Evolutionary conservation across 2,888 invertebrate genomes (phyloP), one percentile per base, ranked within the genome.

Genomic region (Caenorhabditis becei): DNA sequence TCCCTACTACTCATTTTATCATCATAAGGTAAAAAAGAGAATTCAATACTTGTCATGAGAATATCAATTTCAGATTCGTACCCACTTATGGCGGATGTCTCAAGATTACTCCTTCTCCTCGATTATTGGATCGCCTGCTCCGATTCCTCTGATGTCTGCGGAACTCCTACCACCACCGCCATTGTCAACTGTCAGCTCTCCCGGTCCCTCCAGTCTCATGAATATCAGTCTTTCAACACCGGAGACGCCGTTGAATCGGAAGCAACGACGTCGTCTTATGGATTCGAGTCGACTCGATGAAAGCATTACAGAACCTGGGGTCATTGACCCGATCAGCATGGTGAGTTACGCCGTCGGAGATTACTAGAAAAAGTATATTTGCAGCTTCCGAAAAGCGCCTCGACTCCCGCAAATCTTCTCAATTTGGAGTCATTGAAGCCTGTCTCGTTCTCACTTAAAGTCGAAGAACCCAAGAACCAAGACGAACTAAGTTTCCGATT

Each of bases 1-100:
- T 66, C 82, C 80, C 3, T 79, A 81, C 59, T 82, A 75, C 59
- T 85, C 85, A 3, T 85, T 82, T 75, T 85, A 85, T 69, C 83
- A 83, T 59, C 83, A 85, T 28, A 80, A 72, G 44, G 83, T 80
- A 5, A n/a, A n/a, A n/a, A n/a, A n/a, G n/a, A n/a, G n/a, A n/a
- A n/a, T n/a, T n/a, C n/a, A n/a, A n/a, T n/a, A n/a, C n/a, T n/a
- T n/a, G n/a, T n/a, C 18, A 10, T 37, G 32, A 32, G 32, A 7
- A 4, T 32, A 32, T 63, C 7, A 2, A 4, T 26, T 72, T 49
- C 41, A 80, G 74, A 44, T 85, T 11, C 77, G 85, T 1, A 59
- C 72, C n/a, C 66, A 79, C 23, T 83, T 83, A 67, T 83, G 85
- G 83, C 67, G 75, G 26, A 72, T 85, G 44, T 54, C 54, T 16